phyloP scores from a whole-genome alignment of 2,888 invertebrate genomes.

The Himalopsyche kuldschensis region DNA sequence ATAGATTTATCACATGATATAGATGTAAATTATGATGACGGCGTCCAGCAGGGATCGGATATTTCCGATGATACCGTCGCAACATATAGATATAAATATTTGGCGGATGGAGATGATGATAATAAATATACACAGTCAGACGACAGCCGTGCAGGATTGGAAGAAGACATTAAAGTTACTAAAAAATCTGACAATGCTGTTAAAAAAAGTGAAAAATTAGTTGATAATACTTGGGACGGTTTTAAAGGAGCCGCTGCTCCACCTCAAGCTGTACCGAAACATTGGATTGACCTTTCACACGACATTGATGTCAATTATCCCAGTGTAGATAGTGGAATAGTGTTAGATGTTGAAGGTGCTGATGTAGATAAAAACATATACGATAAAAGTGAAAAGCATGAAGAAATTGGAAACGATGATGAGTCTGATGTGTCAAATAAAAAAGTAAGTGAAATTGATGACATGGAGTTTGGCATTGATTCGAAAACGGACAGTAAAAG shows the following conservation, averaged over 20 bases:
- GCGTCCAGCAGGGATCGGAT: neutral
- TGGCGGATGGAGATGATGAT: neutral
- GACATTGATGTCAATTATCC: constrained; percentile 52
- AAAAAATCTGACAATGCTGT: neutral
- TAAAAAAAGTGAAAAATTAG: neutral
- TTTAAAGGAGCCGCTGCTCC: constrained; percentile 14
- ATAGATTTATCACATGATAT: constrained; percentile 51
- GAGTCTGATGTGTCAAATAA: neutral
- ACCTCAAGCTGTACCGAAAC: constrained; percentile 10
- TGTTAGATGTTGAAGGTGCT: constrained; percentile 34
- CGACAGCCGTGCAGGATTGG: neutral
- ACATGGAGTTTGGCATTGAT: neutral
- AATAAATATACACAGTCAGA: constrained; percentile 6
- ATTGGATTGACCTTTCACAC: constrained; percentile 50
- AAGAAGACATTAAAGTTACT: neutral
- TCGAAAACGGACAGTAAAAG: neutral
- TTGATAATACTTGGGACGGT: constrained; percentile 30
- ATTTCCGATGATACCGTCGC: neutral
- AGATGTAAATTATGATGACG: constrained; percentile 47
- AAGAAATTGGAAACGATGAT: neutral
- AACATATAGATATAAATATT: neutral
- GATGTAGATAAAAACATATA: constrained; percentile 35
- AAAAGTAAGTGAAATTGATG: neutral
- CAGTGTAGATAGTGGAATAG: constrained; percentile 14
- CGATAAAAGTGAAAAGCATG: constrained; percentile 20